Conservation (phyloP, 2,113 vertebrate species). For the Neofelis nebulosa region DNA sequence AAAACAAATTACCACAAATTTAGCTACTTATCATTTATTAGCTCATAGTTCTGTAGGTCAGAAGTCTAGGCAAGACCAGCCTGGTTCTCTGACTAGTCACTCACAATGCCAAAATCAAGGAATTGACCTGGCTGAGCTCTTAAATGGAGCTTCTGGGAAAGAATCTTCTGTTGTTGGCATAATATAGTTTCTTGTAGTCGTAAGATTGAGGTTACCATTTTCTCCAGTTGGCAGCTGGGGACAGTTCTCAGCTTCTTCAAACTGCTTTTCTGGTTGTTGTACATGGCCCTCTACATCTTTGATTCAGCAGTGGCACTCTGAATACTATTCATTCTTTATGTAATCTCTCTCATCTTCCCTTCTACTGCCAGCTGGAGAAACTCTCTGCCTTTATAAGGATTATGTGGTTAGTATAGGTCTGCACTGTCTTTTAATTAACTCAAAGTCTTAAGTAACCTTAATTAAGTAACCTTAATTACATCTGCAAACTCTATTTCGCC, state of each 20-base stretch:
- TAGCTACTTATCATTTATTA: background rate
- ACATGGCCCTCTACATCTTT: background rate
- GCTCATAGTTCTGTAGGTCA: background rate
- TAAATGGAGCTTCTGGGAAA: background rate
- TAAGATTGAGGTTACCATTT: background rate
- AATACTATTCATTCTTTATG: background rate
- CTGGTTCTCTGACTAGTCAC: background rate
- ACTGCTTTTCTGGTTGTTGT: background rate
- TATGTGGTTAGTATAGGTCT: background rate
- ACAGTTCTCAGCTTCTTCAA: background rate
- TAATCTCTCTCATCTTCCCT: background rate
- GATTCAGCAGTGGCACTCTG: background rate
- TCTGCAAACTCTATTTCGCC: background rate
- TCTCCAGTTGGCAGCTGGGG: background rate
- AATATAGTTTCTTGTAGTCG: background rate
- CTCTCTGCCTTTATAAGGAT: background rate
- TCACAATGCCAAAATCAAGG: background rate
- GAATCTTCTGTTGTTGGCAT: background rate
- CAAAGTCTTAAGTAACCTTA: background rate
- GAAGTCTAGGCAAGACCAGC: background rate
- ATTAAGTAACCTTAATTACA: background rate
- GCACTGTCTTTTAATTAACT: background rate
- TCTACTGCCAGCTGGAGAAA: background rate
- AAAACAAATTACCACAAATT: background rate
- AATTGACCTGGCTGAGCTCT: background rate